phyloP scores from a whole-genome alignment of 2,888 invertebrate genomes.

The Callinectes sapidus region DNA sequence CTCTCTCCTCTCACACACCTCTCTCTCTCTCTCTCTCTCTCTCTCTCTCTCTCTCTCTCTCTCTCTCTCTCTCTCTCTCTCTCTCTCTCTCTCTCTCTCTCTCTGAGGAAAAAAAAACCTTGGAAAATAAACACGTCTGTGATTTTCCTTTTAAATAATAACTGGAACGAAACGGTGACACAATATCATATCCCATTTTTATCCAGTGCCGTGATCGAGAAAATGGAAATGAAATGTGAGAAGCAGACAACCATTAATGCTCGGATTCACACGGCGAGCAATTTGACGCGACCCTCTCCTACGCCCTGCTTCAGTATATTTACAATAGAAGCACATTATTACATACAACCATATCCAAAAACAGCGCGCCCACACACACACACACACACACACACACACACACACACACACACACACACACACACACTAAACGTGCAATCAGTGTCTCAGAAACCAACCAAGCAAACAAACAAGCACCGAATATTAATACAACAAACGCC shows the following conservation, averaged over 20 bases:
- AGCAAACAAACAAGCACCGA: not conserved
- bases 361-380: not conserved
- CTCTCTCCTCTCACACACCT: no score
- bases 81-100: not conserved
- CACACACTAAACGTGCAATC: not conserved
- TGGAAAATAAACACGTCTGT: not conserved
- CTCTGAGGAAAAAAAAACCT: not conserved
- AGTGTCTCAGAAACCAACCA: not conserved
- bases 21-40: no score
- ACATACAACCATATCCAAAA: not conserved
- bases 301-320: not conserved
- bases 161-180: conserved; percentile 24
- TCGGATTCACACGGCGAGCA: not conserved
- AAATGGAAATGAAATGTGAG: conserved; percentile 8
- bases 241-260: conserved; percentile 13
- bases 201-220: conserved; percentile 1
- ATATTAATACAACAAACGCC: not conserved
- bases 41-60: not conserved
- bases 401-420: not conserved
- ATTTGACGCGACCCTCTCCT: not conserved
- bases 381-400: not conserved
- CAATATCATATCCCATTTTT: conserved; percentile 17
- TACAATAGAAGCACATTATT: conserved; percentile 24
- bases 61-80: conserved; percentile 1
- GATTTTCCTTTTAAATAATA: conserved; percentile 13